phyloP scores from a whole-genome alignment of 2,888 invertebrate genomes.

The Morpho deidamia region DNA sequence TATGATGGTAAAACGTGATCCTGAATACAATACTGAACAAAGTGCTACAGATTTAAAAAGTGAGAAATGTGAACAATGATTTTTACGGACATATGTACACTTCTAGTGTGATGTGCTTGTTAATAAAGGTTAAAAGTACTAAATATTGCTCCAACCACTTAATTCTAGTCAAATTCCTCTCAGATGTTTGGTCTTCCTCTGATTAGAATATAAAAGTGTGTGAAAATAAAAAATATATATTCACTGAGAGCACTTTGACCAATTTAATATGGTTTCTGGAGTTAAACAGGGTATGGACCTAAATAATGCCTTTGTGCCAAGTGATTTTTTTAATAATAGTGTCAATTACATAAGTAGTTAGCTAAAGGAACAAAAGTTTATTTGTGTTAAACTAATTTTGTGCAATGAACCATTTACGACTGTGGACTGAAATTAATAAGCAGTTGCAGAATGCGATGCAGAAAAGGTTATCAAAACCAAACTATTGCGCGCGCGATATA shows the following conservation, averaged over 20 bases:
- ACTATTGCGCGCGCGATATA: constrained; percentile 15
- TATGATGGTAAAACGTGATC: constrained; percentile 66
- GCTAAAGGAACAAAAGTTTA: constrained; percentile 62
- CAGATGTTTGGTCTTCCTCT: constrained; percentile 64
- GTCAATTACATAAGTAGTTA: constrained; percentile 73
- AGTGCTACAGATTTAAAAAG: constrained; percentile 71
- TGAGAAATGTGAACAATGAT: constrained; percentile 78
- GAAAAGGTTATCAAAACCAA: constrained; percentile 52
- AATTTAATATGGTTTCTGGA: constrained; percentile 57
- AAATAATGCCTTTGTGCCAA: constrained; percentile 75
- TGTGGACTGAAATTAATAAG: constrained; percentile 39
- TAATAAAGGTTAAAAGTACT: constrained; percentile 11
- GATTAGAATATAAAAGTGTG: constrained; percentile 30
- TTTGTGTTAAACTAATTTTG: constrained; percentile 64
- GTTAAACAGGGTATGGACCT: constrained; percentile 76
- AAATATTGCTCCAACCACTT: constrained; percentile 54
- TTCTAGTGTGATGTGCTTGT: constrained; percentile 32
- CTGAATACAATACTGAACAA: constrained; percentile 63
- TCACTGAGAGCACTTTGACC: constrained; percentile 70
- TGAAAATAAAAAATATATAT: constrained; percentile 31
- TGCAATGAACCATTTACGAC: constrained; percentile 59
- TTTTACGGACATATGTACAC: constrained; percentile 21
- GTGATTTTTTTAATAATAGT: constrained; percentile 74
- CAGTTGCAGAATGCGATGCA: constrained; percentile 34
- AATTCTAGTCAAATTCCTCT: constrained; percentile 71